Conservation (phyloP, 2,888 invertebrate genomes). For the Iselma pallidipennis region DNA sequence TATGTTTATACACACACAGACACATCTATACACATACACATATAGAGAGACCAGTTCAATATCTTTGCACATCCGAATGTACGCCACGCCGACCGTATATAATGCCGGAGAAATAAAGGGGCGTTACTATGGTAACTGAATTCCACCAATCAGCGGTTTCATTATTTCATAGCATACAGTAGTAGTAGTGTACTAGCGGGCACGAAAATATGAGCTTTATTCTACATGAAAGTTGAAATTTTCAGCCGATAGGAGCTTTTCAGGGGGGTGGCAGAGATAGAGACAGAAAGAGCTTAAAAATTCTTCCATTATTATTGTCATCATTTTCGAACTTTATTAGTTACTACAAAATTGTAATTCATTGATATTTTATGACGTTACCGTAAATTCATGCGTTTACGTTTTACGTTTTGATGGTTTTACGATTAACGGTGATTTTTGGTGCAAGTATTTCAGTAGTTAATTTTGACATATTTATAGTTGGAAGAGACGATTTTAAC, state of each 20-base stretch:
- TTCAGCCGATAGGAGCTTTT: too few species aligned
- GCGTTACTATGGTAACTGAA: slow-evolving; percentile 55
- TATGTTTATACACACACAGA: not conserved
- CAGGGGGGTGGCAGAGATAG: slow-evolving; percentile 3
- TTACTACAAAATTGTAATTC: not conserved
- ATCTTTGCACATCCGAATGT: slow-evolving; percentile 27
- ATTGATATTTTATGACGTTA: not conserved
- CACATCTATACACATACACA: not conserved
- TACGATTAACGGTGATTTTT: not conserved
- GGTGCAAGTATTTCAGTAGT: not conserved
- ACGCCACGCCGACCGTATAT: slow-evolving; percentile 34
- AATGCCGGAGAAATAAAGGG: slow-evolving; percentile 48
- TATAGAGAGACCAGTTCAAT: not conserved
- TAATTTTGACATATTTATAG: not conserved
- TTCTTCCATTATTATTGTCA: too few species aligned
- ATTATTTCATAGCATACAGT: slow-evolving; percentile 49
- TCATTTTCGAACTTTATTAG: not conserved
- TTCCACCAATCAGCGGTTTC: slow-evolving; percentile 55
- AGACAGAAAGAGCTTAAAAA: slow-evolving; percentile 8
- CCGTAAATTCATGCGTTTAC: not conserved
- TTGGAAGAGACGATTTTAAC: not conserved
- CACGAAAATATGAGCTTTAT: slow-evolving; percentile 41
- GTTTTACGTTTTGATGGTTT: not conserved
- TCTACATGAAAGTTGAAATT: slow-evolving; percentile 11
- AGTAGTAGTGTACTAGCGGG: slow-evolving; percentile 41